Conservation (phyloP, 2,797 vertebrate genomes). For the Miopithecus talapoin region DNA sequence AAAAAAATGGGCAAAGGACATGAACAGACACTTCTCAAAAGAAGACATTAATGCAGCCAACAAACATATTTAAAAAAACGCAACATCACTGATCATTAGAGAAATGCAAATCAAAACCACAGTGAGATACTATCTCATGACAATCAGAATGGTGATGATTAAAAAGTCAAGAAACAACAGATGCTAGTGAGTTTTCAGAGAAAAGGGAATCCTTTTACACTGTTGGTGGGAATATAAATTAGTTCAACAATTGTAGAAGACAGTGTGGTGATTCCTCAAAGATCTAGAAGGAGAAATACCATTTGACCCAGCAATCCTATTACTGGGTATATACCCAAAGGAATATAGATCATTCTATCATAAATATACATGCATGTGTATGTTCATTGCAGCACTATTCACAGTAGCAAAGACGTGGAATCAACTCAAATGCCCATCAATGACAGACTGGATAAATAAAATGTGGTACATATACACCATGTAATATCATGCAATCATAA, state of each 20-base stretch:
- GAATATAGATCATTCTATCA: not conserved
- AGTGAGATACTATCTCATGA: not conserved
- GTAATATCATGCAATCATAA: not conserved
- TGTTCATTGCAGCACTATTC: not conserved
- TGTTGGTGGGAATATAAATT: not conserved
- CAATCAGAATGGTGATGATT: not conserved
- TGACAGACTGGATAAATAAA: not conserved
- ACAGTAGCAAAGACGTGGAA: not conserved
- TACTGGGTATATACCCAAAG: not conserved
- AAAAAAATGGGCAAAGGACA: not conserved
- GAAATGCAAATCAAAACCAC: not conserved
- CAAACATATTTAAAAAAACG: not conserved
- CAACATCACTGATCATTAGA: not conserved
- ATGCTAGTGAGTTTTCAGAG: not conserved
- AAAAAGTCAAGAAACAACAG: not conserved
- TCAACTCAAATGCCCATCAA: not conserved
- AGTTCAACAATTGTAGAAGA: not conserved
- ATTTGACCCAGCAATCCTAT: not conserved
- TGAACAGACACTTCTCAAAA: not conserved
- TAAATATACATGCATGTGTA: not conserved
- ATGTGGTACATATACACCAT: not conserved
- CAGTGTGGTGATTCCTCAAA: not conserved
- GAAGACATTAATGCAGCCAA: not conserved
- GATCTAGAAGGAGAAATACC: not conserved
- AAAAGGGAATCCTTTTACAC: not conserved